Evolutionary conservation across 2,888 invertebrate species (phyloP).

Genomic region (Pilophorus perplexus): DNA sequence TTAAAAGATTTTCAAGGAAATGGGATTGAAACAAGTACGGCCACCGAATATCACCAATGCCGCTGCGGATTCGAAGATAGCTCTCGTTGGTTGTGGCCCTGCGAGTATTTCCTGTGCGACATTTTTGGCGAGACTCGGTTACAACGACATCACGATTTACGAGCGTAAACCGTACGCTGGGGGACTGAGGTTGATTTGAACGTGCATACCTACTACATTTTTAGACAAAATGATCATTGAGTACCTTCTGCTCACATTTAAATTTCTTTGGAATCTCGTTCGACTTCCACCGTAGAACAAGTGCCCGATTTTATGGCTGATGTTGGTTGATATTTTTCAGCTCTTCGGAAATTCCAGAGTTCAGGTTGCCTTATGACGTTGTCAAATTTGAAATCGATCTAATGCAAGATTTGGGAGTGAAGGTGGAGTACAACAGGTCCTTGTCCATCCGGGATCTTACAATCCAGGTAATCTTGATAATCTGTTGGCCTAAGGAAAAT

Average conservation of each 20-base stretch:
- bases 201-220: too few species aligned
- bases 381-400: constrained; percentile 91
- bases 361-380: constrained; percentile 86
- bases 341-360: constrained; percentile 94
- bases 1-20: constrained; percentile 85
- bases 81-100: constrained; percentile 91
- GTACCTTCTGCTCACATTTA: too few species aligned
- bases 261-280: too few species aligned
- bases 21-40: constrained; percentile 82
- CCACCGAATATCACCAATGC: constrained; percentile 55
- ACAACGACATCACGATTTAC: constrained; percentile 84
- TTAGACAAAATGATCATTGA: too few species aligned
- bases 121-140: constrained; percentile 90
- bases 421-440: constrained; percentile 58
- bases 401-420: constrained; percentile 89
- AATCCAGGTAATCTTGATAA: constrained; percentile 66
- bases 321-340: constrained; percentile 57
- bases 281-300: too few species aligned
- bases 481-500: too few species aligned
- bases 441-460: constrained; percentile 63
- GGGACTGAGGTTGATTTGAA: constrained; percentile 72
- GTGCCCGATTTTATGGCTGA: not conserved
- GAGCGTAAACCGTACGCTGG: constrained; percentile 85
- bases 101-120: constrained; percentile 96
- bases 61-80: constrained; percentile 65